These are phyloP conservation scores for Seriola aureovittata DNA, from an alignment of 2,113 vertebrate genomes.

Conservation along the genomic window DNA sequence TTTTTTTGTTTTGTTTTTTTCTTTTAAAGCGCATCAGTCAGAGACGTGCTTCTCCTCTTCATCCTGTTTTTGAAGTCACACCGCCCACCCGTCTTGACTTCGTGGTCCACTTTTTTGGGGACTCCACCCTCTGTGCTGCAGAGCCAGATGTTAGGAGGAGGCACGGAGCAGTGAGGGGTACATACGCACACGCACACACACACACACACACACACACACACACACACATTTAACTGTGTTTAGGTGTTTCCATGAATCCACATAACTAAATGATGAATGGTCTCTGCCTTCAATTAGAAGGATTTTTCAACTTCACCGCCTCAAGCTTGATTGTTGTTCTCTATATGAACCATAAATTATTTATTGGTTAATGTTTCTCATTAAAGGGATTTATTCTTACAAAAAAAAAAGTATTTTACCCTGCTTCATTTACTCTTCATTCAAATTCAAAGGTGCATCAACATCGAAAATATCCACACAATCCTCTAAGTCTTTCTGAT, in stretches of 20 bases:
- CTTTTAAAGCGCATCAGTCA: slow-evolving; percentile 28
- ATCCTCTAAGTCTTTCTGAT: not conserved
- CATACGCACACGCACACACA: not conserved
- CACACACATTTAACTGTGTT: not conserved
- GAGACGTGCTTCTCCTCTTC: not conserved
- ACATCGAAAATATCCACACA: slow-evolving; percentile 9
- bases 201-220: not conserved
- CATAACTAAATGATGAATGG: not conserved
- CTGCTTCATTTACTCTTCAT: not conserved
- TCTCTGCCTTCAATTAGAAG: not conserved
- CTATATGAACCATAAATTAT: not conserved
- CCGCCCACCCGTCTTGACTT: not conserved
- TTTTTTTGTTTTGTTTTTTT: slow-evolving; percentile 7
- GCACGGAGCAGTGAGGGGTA: not conserved
- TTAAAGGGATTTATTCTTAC: not conserved
- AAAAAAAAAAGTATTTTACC: not conserved
- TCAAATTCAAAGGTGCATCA: not conserved
- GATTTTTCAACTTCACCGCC: not conserved
- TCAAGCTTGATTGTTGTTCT: not conserved
- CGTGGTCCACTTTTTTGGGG: slow-evolving; percentile 12
- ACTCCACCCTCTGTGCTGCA: slow-evolving; percentile 26
- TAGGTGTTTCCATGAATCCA: not conserved
- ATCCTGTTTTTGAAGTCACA: slow-evolving; percentile 24
- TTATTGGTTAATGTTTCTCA: not conserved
- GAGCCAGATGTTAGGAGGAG: slow-evolving; percentile 43